These are phyloP conservation scores for Eulemur macaco DNA, from an alignment of 2,113 vertebrate species.

Conservation along the genomic window DNA sequence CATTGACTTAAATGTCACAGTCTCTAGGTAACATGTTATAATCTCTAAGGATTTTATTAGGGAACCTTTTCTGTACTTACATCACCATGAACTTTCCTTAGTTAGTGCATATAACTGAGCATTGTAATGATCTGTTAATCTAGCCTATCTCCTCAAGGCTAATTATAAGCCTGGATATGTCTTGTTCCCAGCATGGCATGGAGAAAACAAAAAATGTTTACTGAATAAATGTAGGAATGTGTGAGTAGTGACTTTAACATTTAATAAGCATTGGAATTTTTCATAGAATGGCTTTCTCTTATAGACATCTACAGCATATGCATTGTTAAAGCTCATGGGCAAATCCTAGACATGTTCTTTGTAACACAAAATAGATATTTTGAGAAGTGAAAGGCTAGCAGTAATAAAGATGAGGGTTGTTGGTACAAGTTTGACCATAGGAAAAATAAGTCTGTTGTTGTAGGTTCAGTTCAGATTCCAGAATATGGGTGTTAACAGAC, in stretches of 20 bases:
- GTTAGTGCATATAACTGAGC: neutral
- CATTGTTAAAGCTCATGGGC: neutral
- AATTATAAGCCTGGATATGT: neutral
- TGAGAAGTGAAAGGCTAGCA: neutral
- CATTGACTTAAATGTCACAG: neutral
- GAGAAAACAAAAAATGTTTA: conserved; percentile 25
- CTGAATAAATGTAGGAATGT: neutral
- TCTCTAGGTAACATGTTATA: neutral
- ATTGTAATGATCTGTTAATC: neutral
- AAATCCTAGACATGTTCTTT: neutral
- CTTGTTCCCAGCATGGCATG: neutral
- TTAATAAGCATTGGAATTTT: neutral
- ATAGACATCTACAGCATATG: neutral
- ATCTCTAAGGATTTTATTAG: conserved; percentile 5
- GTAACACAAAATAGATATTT: neutral
- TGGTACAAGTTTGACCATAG: neutral
- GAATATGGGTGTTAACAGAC: neutral
- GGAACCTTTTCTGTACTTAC: neutral
- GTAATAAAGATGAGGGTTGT: neutral
- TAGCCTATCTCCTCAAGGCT: neutral
- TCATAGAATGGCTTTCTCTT: neutral
- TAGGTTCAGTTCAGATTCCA: conserved; percentile 18
- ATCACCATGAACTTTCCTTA: neutral
- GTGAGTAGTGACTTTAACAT: conserved; percentile 9
- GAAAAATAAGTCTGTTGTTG: neutral